phyloP scores from a whole-genome alignment of 2,888 invertebrate species.

The Meta bourneti region DNA sequence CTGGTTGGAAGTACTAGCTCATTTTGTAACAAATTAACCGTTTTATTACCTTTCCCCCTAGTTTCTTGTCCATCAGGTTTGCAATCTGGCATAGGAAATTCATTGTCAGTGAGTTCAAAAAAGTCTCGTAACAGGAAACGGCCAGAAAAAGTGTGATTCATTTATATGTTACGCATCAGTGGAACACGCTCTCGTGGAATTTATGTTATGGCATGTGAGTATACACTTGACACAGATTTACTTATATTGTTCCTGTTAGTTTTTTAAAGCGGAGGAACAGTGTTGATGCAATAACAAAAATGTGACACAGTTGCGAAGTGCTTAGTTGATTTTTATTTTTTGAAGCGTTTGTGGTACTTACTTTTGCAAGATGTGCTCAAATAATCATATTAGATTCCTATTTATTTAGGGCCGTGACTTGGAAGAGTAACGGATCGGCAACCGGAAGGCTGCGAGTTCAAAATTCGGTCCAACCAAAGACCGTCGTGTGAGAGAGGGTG shows the following conservation, averaged over 20 bases:
- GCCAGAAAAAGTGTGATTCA: not conserved
- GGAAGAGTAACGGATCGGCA: not conserved
- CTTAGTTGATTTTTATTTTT: not conserved
- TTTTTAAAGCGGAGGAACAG: not conserved
- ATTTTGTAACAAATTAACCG: not conserved
- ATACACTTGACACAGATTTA: not conserved
- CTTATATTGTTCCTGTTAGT: not conserved
- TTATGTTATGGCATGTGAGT: not conserved
- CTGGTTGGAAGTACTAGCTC: not conserved
- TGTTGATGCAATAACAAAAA: not conserved
- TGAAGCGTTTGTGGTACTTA: not conserved
- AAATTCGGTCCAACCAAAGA: not conserved
- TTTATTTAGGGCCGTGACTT: too few relatives aligned
- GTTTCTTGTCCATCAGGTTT: not conserved
- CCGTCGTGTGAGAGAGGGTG: too few relatives aligned
- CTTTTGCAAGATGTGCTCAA: not conserved
- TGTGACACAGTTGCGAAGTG: not conserved
- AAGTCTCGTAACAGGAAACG: slow-evolving; percentile 25
- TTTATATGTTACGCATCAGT: not conserved
- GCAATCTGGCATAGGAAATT: slow-evolving; percentile 5
- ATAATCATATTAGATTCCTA: not conserved
- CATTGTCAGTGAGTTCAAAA: slow-evolving; percentile 6
- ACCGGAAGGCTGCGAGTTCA: not conserved
- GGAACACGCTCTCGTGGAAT: not conserved
- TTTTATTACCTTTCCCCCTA: not conserved